These are phyloP conservation scores for Atherinomorus stipes DNA, from an alignment of 2,113 vertebrate genomes.

Conservation along the genomic window DNA sequence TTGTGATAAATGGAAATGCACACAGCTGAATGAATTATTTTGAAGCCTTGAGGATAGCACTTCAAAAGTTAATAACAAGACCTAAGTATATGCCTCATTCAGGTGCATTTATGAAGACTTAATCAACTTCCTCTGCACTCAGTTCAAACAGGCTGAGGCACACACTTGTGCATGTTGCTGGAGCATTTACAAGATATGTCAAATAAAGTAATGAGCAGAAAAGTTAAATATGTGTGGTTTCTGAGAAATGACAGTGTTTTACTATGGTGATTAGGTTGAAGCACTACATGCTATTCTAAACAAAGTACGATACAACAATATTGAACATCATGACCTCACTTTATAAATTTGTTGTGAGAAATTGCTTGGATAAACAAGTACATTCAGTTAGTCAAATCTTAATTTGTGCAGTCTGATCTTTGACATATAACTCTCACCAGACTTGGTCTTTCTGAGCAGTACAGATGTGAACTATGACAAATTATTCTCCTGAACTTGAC, in stretches of 20 bases:
- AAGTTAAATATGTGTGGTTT: not conserved
- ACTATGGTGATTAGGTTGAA: not conserved
- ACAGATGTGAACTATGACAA: constrained; percentile 42
- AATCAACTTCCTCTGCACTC: not conserved
- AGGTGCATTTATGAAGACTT: constrained; percentile 19
- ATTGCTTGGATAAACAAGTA: too few species aligned
- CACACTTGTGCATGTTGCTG: not conserved
- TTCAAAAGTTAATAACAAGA: constrained; percentile 40
- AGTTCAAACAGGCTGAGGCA: not conserved
- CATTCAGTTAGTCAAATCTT: too few species aligned
- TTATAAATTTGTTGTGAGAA: too few species aligned
- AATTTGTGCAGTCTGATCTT: not conserved
- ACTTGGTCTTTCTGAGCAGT: not conserved
- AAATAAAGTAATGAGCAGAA: not conserved
- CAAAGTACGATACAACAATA: not conserved
- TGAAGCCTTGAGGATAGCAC: constrained; percentile 32
- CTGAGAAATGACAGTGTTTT: not conserved
- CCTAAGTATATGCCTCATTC: constrained; percentile 18
- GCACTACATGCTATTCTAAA: not conserved
- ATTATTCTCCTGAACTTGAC: constrained; percentile 23
- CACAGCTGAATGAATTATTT: constrained; percentile 44
- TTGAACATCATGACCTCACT: too few species aligned
- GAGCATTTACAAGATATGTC: not conserved
- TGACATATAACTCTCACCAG: not conserved
- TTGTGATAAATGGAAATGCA: constrained; percentile 51